Percentiles rank a stretch among this genome's conserved stretches.
These are phyloP conservation scores for Plotosus lineatus DNA, from an alignment of 2,113 vertebrate genomes.

Conservation along the genomic window DNA sequence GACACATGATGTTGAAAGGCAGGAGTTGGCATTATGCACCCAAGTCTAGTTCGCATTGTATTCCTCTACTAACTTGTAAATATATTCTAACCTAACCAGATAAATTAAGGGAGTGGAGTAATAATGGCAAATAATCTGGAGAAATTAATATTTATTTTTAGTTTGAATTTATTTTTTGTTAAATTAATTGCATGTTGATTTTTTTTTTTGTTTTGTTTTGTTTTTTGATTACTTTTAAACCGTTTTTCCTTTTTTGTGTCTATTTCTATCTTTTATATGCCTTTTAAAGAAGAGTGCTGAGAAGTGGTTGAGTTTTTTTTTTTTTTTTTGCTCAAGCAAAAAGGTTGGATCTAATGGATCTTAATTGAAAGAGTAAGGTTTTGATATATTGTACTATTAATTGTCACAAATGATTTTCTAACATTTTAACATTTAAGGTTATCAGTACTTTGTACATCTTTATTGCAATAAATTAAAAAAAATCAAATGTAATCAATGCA, in stretches of 20 bases:
- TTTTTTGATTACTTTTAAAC: conserved; percentile 60
- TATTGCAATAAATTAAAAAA: conserved; percentile 79
- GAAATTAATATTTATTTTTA: conserved; percentile 73
- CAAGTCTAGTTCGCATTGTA: conserved; percentile 54
- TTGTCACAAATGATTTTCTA: conserved; percentile 92
- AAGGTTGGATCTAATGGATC: conserved; percentile 62
- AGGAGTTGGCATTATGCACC: conserved; percentile 31
- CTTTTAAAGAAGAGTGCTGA: conserved; percentile 73
- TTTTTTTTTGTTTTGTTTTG: conserved; percentile 56
- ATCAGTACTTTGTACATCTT: conserved; percentile 92
- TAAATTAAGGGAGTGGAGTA: conserved; percentile 62
- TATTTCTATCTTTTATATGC: conserved; percentile 81
- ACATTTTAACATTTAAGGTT: conserved; percentile 88
- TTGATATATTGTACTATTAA: conserved; percentile 90
- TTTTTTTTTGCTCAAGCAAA: conserved; percentile 53
- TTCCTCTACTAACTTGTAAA: conserved; percentile 68
- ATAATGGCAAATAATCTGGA: conserved; percentile 55
- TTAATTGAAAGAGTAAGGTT: conserved; percentile 79
- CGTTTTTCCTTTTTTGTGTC: conserved; percentile 56
- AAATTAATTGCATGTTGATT: conserved; percentile 68
- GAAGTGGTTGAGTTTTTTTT: conserved; percentile 62
- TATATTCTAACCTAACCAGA: conserved; percentile 60
- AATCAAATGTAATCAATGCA: not conserved
- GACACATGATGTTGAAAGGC: conserved; percentile 9
- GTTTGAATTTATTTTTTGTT: conserved; percentile 58